Evolutionary conservation across 2,888 invertebrate species (phyloP).

Genomic region (Caenorhabditis sp.): DNA sequence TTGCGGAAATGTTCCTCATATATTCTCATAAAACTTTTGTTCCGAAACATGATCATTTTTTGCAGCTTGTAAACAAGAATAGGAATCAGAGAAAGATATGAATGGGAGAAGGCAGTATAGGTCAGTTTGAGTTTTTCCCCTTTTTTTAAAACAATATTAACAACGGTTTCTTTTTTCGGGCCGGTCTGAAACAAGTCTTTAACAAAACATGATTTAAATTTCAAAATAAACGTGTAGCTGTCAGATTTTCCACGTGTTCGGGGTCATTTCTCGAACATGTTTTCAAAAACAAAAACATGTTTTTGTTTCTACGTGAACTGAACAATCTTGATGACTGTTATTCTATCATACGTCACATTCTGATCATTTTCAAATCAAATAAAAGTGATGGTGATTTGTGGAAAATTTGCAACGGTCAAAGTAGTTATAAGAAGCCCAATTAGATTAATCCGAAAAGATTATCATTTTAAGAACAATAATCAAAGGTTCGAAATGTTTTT

Average conservation of each 20-base stretch:
- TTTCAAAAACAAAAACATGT: no score
- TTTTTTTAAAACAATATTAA: no score
- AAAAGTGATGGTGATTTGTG: background rate
- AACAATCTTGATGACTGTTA: background rate
- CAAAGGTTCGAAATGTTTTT: no score
- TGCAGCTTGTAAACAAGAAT: background rate
- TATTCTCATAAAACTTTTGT: background rate
- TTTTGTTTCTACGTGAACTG: background rate
- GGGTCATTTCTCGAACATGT: no score
- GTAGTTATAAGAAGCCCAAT: conserved; percentile 4
- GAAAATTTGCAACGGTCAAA: background rate
- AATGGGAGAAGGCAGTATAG: background rate
- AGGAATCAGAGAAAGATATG: background rate
- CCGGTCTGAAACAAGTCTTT: no score
- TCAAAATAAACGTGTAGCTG: no score
- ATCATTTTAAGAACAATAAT: background rate
- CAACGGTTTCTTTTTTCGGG: no score
- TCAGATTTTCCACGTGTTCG: no score
- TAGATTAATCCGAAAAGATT: conserved; percentile 1
- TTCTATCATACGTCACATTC: background rate
- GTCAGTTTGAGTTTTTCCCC: background rate
- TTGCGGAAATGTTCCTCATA: no score
- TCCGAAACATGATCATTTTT: background rate
- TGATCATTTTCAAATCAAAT: background rate
- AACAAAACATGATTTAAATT: no score